Base-by-base conservation (phyloP, 2,888 invertebrate species). In the Lamproptera curius region DNA sequence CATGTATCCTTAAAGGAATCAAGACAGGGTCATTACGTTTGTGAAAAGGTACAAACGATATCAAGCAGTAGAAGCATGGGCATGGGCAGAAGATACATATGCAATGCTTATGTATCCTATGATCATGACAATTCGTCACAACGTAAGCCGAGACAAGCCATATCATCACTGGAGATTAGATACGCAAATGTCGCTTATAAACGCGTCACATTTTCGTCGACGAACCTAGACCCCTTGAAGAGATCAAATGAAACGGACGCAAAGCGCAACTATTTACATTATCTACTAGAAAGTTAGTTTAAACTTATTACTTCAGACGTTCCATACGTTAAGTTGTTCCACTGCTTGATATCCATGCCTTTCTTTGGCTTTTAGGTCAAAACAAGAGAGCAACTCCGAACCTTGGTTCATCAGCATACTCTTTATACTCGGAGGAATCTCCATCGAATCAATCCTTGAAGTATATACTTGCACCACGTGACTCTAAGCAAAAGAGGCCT, bases 251-350 rank as follows among this genome's bases (percentile, higher is more conserved):
- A 50, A 44, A 37, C 49, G 14, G 42, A 53, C 14, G 50, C 16
- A 43, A 51, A 13, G 11, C 31, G 13, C 2, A 31, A 60, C 49
- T 79, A 81, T 1, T 55, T 84, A 42, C 68, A 70, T 47, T 82
- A 81, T 8, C 65, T 85, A 52, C 83, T 76, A 40, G 76, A 70
- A 77, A 76, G 83, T 79, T 59, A 28, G 50, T 43, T 14, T n/a
- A n/a, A n/a, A n/a, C n/a, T n/a, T n/a, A n/a, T n/a, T n/a, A n/a
- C n/a, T n/a, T n/a, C n/a, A n/a, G n/a, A n/a, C n/a, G n/a, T n/a
- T n/a, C n/a, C n/a, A 26, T 14, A 39, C 16, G 16, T 16, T 1
- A 36, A 16, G 15, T 16, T 15, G 2, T 16, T 10, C n/a, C n/a
- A n/a, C n/a, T n/a, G n/a, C 20, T 28, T 38, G 20, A 20, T 26